Evolutionary conservation across 2,797 vertebrate genomes (phyloP).

Genomic region (Sebastiscus albofasciatus): DNA sequence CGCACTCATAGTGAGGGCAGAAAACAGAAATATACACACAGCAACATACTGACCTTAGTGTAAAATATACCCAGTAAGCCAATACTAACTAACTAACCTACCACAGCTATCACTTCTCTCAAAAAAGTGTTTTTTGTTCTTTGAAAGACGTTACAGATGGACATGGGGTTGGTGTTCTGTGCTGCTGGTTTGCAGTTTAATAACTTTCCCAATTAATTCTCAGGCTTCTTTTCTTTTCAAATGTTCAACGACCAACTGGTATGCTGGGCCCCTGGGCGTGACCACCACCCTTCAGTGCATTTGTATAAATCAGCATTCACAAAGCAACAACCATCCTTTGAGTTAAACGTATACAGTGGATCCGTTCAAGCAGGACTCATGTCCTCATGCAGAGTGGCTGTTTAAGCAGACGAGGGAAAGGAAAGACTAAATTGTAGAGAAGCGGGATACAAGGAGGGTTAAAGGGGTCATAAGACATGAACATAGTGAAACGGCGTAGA

Average conservation of each 20-base stretch:
- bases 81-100: not conserved
- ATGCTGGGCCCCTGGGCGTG: conserved; percentile 6
- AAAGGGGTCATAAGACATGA: conserved; percentile 51
- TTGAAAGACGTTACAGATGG: not conserved
- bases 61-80: not conserved
- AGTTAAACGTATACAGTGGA: not conserved
- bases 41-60: not conserved
- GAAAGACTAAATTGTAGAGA: conserved; percentile 29
- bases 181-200: conserved; percentile 2
- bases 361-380: not conserved
- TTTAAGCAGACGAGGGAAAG: conserved; percentile 27
- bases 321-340: conserved; percentile 15
- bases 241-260: not conserved
- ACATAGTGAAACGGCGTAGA: conserved; percentile 46
- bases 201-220: conserved; percentile 25
- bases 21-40: not conserved
- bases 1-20: not conserved
- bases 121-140: not conserved
- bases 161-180: not conserved
- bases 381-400: not conserved
- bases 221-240: not conserved
- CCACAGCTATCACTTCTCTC: too few relatives aligned
- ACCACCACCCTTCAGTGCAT: conserved; percentile 9
- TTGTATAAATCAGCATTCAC: conserved; percentile 6
- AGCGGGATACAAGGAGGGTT: conserved; percentile 3